Evolutionary conservation across 35 echinoderm and acorn worm genomes (phyloP).

Genomic region (Hemicentrotus pulcherrimus): DNA sequence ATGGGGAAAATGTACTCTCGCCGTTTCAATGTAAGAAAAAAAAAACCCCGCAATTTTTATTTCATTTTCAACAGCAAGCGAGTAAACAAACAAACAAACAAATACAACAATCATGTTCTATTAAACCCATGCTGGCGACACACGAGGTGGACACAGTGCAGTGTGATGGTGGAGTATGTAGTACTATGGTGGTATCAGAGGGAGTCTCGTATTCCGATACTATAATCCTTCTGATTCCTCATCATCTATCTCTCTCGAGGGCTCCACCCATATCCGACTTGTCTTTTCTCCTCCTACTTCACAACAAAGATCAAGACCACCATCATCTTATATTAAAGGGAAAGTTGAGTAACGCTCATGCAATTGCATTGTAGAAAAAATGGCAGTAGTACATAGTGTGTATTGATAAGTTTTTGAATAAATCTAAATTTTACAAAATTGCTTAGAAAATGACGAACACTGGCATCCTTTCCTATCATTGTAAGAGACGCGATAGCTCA

Average conservation of each 20-base stretch:
- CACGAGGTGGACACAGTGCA: too few relatives aligned
- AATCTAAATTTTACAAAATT: too few relatives aligned
- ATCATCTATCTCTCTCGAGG: not conserved
- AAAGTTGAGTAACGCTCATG: too few relatives aligned
- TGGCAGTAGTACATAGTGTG: too few relatives aligned
- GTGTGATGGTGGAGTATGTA: not conserved
- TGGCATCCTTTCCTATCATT: too few relatives aligned
- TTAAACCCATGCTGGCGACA: not conserved
- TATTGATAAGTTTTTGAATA: too few relatives aligned
- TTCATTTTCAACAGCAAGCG: not conserved
- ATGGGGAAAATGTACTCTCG: too few relatives aligned
- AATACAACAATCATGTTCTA: not conserved
- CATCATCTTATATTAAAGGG: not conserved
- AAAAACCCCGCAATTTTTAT: too few relatives aligned
- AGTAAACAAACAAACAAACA: not conserved
- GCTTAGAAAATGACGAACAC: too few relatives aligned
- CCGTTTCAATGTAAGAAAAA: too few relatives aligned
- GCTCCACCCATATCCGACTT: constrained; percentile 15
- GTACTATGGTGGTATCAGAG: not conserved
- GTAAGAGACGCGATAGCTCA: too few relatives aligned
- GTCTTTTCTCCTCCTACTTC: not conserved
- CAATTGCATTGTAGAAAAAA: too few relatives aligned
- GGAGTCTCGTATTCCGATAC: not conserved
- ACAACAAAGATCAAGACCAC: not conserved
- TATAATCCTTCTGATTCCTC: not conserved